Percentiles rank a stretch among this genome's conserved stretches.
These are phyloP conservation scores for Lagria hirta DNA, from an alignment of 2,888 invertebrate species.

Conservation along the genomic window DNA sequence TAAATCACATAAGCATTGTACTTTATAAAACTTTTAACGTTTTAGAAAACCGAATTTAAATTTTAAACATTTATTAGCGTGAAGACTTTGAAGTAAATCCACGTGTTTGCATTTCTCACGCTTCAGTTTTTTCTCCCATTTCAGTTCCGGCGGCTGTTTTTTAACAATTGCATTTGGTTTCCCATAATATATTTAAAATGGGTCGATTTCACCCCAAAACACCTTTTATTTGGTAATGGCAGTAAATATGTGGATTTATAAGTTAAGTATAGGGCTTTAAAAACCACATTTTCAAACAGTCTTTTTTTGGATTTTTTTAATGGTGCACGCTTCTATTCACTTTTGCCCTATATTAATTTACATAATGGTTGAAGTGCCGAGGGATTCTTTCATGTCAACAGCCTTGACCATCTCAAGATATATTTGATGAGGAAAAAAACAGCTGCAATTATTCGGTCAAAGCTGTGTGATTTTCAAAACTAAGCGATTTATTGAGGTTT, in stretches of 20 bases:
- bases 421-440: constrained; percentile 21
- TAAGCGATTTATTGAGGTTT: constrained; percentile 18
- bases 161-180: constrained; percentile 8
- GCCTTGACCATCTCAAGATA: constrained; percentile 24
- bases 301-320: constrained; percentile 34
- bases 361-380: constrained; percentile 39
- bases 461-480: constrained; percentile 10
- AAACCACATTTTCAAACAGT: constrained; percentile 30
- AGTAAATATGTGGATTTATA: constrained; percentile 27
- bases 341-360: constrained; percentile 40
- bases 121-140: constrained; percentile 8
- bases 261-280: constrained; percentile 25
- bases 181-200: constrained; percentile 19
- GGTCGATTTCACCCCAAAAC: constrained; percentile 22
- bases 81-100: no score
- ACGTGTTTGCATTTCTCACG: constrained; percentile 29
- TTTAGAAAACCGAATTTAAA: no score
- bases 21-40: no score
- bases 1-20: no score
- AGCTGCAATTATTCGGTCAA: constrained; percentile 35
- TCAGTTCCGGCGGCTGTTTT: constrained; percentile 1
- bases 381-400: constrained; percentile 25
- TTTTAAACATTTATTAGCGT: no score
- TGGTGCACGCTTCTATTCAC: constrained; percentile 38
- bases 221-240: constrained; percentile 21